These are phyloP conservation scores for Abrostola triplasia DNA, from an alignment of 2,888 invertebrate species.

Conservation along the genomic window DNA sequence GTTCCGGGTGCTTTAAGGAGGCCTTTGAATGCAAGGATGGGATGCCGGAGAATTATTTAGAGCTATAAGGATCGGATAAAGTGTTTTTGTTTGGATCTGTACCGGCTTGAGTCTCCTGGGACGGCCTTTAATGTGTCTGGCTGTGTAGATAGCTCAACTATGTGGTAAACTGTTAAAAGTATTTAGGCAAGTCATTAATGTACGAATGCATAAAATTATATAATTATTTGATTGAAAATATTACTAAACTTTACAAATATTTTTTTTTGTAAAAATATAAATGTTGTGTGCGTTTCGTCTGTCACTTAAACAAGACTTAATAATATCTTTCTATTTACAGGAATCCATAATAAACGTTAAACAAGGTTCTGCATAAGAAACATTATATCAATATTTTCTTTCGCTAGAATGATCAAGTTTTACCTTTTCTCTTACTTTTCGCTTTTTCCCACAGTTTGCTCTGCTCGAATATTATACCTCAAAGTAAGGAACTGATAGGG, in stretches of 20 bases:
- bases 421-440: too few relatives aligned
- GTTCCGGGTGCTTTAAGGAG: conserved; percentile 18
- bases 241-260: too few relatives aligned
- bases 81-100: conserved; percentile 3
- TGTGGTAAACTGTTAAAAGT: background rate
- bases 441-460: background rate
- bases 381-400: too few relatives aligned
- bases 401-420: too few relatives aligned
- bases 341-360: too few relatives aligned
- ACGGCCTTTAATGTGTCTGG: background rate
- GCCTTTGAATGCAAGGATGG: conserved; percentile 27
- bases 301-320: too few relatives aligned
- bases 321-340: too few relatives aligned
- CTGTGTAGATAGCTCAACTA: background rate
- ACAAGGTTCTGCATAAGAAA: too few relatives aligned
- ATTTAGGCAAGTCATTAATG: background rate
- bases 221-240: too few relatives aligned
- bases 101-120: background rate
- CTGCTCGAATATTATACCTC: background rate
- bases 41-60: conserved; percentile 32
- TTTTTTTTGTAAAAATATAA: too few relatives aligned
- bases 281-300: too few relatives aligned
- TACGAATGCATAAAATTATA: too few relatives aligned
- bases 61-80: conserved; percentile 8
- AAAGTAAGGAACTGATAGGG: background rate